Percentiles rank a stretch among this genome's conserved stretches.
phyloP scores from a whole-genome alignment of 2,888 invertebrate genomes.

The Agriopis marginaria region DNA sequence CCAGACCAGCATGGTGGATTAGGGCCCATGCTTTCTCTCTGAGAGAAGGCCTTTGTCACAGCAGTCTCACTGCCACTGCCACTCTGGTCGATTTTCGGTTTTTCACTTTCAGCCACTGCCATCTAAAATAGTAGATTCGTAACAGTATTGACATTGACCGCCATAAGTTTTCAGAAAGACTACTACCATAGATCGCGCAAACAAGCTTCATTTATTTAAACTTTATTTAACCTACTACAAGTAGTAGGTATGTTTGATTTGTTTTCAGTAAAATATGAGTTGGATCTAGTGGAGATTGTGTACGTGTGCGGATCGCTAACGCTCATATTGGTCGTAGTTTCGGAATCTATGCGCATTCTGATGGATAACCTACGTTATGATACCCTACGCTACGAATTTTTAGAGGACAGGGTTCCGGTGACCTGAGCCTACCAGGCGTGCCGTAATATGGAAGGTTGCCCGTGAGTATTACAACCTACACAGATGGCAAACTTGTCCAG shows the following conservation, averaged over 20 bases:
- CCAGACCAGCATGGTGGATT: too few relatives aligned
- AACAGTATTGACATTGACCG: too few relatives aligned
- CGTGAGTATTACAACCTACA: background rate
- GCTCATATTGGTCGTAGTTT: background rate
- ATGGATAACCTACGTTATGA: background rate
- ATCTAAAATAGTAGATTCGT: too few relatives aligned
- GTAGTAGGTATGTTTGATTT: background rate
- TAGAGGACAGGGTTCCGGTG: background rate
- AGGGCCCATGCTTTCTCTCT: too few relatives aligned
- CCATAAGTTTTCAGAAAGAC: background rate
- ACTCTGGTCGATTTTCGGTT: too few relatives aligned
- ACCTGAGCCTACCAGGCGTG: background rate
- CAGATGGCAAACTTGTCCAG: too few relatives aligned
- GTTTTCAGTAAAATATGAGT: background rate
- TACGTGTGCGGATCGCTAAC: background rate
- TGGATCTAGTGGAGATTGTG: background rate
- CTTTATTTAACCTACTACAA: background rate
- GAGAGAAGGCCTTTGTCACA: too few relatives aligned
- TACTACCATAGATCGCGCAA: background rate
- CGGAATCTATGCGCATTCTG: background rate
- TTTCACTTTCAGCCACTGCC: too few relatives aligned
- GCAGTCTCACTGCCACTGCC: too few relatives aligned
- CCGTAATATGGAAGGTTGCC: constrained; percentile 9
- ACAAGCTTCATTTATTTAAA: background rate
- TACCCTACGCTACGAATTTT: background rate